These are phyloP conservation scores for Coelopa pilipes DNA, from an alignment of 2,888 invertebrate genomes.

Conservation along the genomic window DNA sequence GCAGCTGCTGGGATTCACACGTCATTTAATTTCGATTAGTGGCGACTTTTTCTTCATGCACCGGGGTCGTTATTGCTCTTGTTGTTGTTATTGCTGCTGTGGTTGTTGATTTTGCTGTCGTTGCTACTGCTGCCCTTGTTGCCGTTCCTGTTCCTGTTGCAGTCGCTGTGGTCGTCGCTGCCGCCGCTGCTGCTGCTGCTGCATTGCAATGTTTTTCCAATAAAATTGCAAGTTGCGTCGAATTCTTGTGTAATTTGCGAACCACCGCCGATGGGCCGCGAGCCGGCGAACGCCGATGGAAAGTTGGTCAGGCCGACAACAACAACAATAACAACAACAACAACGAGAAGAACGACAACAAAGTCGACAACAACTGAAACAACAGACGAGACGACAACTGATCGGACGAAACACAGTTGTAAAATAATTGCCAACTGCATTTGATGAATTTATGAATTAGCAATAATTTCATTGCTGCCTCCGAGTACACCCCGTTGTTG, in stretches of 20 bases:
- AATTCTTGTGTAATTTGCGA: conserved; percentile 13
- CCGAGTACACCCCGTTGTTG: neutral
- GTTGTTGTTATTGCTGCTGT: neutral
- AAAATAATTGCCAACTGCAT: conserved; percentile 42
- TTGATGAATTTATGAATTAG: conserved; percentile 51
- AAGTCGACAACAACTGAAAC: neutral
- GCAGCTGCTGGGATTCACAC: conserved; percentile 58
- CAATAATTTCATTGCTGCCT: conserved; percentile 37
- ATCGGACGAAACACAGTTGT: conserved; percentile 42
- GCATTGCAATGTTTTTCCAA: conserved; percentile 46
- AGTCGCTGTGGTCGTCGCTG: neutral
- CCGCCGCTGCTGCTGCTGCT: neutral
- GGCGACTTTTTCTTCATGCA: conserved; percentile 29
- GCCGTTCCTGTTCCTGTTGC: neutral
- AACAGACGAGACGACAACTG: neutral
- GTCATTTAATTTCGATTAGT: conserved; percentile 67
- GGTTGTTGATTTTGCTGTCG: neutral
- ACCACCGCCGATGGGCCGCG: too few relatives aligned
- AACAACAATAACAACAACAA: neutral
- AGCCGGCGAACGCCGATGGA: conserved; percentile 30
- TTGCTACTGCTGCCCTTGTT: neutral
- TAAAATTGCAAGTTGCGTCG: conserved; percentile 38
- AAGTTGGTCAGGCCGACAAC: neutral
- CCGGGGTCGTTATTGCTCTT: neutral
- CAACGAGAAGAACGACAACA: neutral